phyloP scores from a whole-genome alignment of 2,888 invertebrate genomes.

The Molanna angustata region DNA sequence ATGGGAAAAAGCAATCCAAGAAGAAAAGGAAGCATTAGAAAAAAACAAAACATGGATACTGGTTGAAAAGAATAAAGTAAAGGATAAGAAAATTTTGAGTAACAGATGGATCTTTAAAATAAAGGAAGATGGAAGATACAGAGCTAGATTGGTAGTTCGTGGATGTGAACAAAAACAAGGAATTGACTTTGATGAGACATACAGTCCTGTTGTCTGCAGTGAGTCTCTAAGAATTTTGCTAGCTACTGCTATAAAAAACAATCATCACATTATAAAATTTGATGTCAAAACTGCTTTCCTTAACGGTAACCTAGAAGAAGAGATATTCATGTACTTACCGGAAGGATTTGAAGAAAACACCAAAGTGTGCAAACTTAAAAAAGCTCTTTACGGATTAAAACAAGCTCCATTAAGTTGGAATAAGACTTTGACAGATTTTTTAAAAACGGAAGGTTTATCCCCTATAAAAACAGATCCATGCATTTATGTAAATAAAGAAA shows the following conservation, averaged over 20 bases:
- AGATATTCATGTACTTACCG: background rate
- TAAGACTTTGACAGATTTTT: background rate
- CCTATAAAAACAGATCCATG: conserved; percentile 1
- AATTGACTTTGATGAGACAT: background rate
- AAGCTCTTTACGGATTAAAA: background rate
- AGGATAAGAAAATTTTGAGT: background rate
- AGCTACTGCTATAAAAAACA: background rate
- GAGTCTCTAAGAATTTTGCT: background rate
- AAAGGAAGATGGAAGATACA: conserved; percentile 3
- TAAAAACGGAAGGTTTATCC: background rate
- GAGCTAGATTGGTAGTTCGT: background rate
- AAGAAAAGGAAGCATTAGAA: background rate
- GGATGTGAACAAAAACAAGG: background rate
- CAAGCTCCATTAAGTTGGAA: conserved; percentile 2
- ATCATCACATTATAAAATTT: background rate
- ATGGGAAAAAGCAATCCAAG: background rate
- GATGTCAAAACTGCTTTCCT: conserved; percentile 2
- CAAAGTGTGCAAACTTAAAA: conserved; percentile 2
- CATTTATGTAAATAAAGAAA: conserved; percentile 5
- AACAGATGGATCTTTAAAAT: background rate
- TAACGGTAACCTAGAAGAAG: background rate
- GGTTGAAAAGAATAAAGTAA: background rate
- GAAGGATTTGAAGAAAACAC: background rate
- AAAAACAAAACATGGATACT: conserved; percentile 1
- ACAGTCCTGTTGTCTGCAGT: background rate